Evolutionary conservation across 2,888 invertebrate species (phyloP).

Genomic region (Dusona sp.): DNA sequence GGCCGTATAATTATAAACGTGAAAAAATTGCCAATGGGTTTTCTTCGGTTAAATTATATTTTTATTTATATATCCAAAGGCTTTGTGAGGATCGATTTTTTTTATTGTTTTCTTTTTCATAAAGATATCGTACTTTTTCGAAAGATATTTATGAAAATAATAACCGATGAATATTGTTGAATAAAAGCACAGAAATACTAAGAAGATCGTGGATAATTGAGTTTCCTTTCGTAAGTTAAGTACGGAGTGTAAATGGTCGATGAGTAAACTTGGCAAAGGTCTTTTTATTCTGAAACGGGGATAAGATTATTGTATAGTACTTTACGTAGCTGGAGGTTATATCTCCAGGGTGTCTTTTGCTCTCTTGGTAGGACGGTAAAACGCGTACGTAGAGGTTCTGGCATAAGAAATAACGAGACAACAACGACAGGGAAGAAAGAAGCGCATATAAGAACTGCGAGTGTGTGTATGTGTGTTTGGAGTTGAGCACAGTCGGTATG

Average conservation of each 20-base stretch:
- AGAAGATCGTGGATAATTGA: neutral
- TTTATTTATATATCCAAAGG: neutral
- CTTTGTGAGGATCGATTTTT: neutral
- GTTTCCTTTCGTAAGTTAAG: neutral
- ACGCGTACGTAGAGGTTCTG: constrained; percentile 31
- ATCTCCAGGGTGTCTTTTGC: constrained; percentile 57
- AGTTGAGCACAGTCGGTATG: constrained; percentile 17
- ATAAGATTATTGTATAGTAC: constrained; percentile 8
- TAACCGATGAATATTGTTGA: neutral
- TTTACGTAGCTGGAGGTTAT: constrained; percentile 38
- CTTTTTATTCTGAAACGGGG: neutral
- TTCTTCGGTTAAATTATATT: neutral
- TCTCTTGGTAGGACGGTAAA: constrained; percentile 22
- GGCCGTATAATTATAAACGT: neutral
- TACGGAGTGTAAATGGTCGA: constrained; percentile 12
- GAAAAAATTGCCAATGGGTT: neutral
- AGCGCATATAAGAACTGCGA: constrained; percentile 27
- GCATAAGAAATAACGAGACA: constrained; percentile 30
- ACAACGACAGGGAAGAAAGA: constrained; percentile 29
- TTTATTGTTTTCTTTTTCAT: too few species aligned
- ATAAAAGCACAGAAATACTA: neutral
- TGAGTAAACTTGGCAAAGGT: neutral
- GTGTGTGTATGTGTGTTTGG: constrained; percentile 18
- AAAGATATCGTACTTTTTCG: neutral
- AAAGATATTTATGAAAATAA: neutral